These are phyloP conservation scores for Chelonoidis abingdonii DNA, from an alignment of 2,113 vertebrate species.

Conservation along the genomic window DNA sequence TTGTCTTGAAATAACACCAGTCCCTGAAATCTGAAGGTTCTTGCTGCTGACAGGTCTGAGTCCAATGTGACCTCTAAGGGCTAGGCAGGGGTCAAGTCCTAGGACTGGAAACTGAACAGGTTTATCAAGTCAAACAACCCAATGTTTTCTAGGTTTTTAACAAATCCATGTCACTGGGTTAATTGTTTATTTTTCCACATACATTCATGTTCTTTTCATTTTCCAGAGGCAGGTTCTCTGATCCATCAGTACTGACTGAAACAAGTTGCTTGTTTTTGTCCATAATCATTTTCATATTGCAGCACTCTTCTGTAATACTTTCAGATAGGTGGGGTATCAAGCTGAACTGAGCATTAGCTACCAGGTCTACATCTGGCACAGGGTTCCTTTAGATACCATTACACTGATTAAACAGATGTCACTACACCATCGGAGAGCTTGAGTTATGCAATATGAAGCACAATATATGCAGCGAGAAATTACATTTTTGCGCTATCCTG, in stretches of 20 bases:
- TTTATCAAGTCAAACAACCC: neutral
- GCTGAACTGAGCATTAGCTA: neutral
- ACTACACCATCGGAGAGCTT: neutral
- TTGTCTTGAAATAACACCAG: neutral
- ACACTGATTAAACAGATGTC: neutral
- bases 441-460: neutral
- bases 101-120: neutral
- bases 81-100: neutral
- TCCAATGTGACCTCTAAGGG: neutral
- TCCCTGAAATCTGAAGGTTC: neutral
- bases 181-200: neutral
- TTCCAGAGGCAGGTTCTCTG: constrained; percentile 65
- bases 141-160: neutral
- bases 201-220: constrained; percentile 12
- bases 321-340: too few relatives aligned
- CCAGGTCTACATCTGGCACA: neutral
- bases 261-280: neutral
- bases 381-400: neutral
- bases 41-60: rapidly evolving
- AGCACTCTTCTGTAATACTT: neutral
- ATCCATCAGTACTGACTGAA: constrained; percentile 53
- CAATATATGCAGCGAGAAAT: neutral
- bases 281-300: neutral
- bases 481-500: neutral
- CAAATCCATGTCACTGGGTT: constrained; percentile 15